Base-by-base conservation (phyloP, 2,888 invertebrate genomes). In the Caenorhabditis sp. region DNA sequence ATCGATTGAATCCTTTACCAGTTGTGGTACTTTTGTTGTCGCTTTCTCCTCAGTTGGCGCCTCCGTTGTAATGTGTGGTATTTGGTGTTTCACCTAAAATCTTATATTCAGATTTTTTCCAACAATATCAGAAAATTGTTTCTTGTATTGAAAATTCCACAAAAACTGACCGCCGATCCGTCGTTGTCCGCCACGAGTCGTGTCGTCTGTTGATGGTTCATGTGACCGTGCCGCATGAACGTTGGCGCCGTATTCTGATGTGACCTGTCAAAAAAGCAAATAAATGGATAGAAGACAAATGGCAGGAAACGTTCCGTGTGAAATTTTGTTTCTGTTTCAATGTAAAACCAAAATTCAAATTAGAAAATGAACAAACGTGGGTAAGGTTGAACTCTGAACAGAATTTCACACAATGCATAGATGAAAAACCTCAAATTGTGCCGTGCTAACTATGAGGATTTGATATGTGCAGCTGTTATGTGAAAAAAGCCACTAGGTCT, bases 141-240 rank as follows among this genome's bases (percentile, higher is more conserved):
- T n/a, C n/a, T n/a, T n/a, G n/a, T n/a, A n/a, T n/a, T n/a, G n/a
- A n/a, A n/a, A n/a, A 35, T 18, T 9, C 3, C n/a, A 62, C 84
- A 84, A 22, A 2, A 40, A 40, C 40, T 8, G 13, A 89, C 89
- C 65, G 85, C 87, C 78, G 85, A 82, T 70, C 87, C 87, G 83
- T 89, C 89, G 61, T 85, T 84, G 71, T 88, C 88, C 56, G 88
- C 82, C 79, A 89, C 86, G 74, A 89, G 84, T 64, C 89, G 76
- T 18, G 89, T 89, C 58, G 89, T 88, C 82, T 88, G 87, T 67
- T 86, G 85, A 68, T 87, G 87, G 79, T 87, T 87, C 82, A 85
- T 83, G 79, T 88, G 88, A 37, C 89, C 89, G 84, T 88, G 89
- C 61, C 89, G 77, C 89, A 89, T 89, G 87, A 89, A 89, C 58